These are phyloP conservation scores for Cossypha niveicapilla DNA, from an alignment of 2,797 vertebrate genomes.

Conservation along the genomic window DNA sequence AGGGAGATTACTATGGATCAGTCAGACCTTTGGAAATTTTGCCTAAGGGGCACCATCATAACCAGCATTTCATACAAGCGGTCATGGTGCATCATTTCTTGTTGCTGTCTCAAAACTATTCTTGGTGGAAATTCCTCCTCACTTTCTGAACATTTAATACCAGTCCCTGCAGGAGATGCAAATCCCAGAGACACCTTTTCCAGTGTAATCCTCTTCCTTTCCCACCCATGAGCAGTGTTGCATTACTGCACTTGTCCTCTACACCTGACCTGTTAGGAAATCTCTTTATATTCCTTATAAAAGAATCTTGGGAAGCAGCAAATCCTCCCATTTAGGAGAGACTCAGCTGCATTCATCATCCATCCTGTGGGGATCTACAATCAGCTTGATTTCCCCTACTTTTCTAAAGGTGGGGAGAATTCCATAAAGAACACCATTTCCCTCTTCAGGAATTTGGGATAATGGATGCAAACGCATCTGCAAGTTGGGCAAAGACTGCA, in stretches of 20 bases:
- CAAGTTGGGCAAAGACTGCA: not conserved
- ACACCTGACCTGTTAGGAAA: not conserved
- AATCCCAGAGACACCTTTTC: not conserved
- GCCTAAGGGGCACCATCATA: not conserved
- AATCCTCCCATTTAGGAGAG: accelerated
- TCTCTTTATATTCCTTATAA: not conserved
- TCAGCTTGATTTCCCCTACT: not conserved
- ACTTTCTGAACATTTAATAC: not conserved
- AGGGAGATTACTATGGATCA: not conserved
- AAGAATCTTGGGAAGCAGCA: not conserved
- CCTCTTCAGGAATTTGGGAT: not conserved
- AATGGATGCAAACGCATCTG: not conserved
- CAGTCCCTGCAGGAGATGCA: not conserved
- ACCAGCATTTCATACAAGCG: not conserved
- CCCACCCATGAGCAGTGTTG: not conserved
- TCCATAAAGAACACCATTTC: not conserved
- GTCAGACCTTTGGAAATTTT: not conserved
- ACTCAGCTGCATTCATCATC: not conserved
- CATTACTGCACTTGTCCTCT: not conserved
- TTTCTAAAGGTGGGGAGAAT: not conserved
- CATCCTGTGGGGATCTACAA: too few species aligned
- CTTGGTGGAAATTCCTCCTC: not conserved
- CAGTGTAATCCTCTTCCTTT: not conserved
- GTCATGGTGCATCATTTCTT: not conserved
- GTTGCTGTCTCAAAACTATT: not conserved